Percentiles rank a stretch among this genome's conserved stretches.
Conservation (phyloP, 2,888 invertebrate genomes). For the Willowsia nigromaculata region DNA sequence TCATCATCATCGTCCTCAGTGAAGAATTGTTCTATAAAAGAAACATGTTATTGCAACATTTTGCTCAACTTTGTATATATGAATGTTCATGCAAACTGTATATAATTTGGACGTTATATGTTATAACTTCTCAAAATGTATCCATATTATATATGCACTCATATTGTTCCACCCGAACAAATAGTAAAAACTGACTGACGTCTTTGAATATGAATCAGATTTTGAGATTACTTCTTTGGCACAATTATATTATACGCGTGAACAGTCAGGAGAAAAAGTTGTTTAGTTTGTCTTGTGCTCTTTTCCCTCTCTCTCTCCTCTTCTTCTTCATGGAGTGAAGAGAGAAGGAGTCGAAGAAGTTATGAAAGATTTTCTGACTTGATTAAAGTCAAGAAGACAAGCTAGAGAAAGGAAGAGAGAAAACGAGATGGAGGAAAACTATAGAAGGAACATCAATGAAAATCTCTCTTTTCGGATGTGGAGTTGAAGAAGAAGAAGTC, state of each 20-base stretch:
- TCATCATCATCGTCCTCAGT: conserved; percentile 18
- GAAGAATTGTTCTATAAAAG: conserved; percentile 1
- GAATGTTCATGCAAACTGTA: neutral
- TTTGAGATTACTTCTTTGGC: conserved; percentile 62
- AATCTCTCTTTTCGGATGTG: neutral
- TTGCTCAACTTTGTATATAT: neutral
- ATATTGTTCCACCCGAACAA: conserved; percentile 43
- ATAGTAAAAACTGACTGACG: conserved; percentile 37
- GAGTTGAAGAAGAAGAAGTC: neutral
- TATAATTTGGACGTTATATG: neutral
- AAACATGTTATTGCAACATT: conserved; percentile 23
- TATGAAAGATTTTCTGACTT: conserved; percentile 66
- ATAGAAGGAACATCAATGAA: conserved; percentile 15
- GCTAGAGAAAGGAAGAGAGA: neutral
- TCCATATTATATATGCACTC: neutral
- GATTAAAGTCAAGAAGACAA: conserved; percentile 61
- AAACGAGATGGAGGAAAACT: too few species aligned
- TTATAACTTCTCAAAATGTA: neutral
- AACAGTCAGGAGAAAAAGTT: conserved; percentile 55
- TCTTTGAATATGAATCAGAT: conserved; percentile 60
- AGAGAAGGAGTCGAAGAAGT: conserved; percentile 23
- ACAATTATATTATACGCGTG: conserved; percentile 66
- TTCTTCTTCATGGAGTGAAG: neutral
- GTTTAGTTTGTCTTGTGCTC: conserved; percentile 53
- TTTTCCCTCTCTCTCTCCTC: neutral